Percentiles rank a stretch among this genome's conserved stretches.
These are phyloP conservation scores for Bellardia pandia DNA, from an alignment of 2,888 invertebrate species.

Conservation along the genomic window DNA sequence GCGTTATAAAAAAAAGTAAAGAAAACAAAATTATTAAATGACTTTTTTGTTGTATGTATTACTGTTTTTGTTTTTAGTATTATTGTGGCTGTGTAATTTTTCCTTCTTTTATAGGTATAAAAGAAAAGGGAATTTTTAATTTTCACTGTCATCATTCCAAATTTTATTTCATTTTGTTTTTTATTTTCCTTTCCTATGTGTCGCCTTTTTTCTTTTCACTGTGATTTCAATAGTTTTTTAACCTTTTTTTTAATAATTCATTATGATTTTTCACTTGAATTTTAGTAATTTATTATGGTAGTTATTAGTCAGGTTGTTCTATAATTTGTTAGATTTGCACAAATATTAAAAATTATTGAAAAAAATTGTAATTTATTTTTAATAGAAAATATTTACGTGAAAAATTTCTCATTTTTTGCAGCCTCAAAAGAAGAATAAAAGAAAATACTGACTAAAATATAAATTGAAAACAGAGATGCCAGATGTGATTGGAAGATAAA, in stretches of 20 bases:
- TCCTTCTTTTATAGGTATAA: neutral
- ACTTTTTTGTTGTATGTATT: conserved; percentile 3
- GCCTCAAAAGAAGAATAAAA: conserved; percentile 46
- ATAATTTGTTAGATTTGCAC: neutral
- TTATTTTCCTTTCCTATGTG: conserved; percentile 35
- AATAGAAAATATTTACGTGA: conserved; percentile 60
- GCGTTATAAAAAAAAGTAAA: conserved; percentile 9
- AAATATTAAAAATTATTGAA: neutral
- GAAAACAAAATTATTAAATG: conserved; percentile 22
- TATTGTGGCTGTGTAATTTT: conserved; percentile 8
- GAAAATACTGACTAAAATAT: conserved; percentile 40
- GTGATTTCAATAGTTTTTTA: conserved; percentile 26
- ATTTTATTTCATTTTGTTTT: conserved; percentile 45
- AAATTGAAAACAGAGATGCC: conserved; percentile 61
- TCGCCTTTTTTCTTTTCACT: conserved; percentile 22
- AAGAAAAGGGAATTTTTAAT: neutral
- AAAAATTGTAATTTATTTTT: conserved; percentile 6
- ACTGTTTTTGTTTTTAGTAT: conserved; percentile 26
- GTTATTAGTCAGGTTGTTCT: neutral
- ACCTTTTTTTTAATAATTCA: neutral
- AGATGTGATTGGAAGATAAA: neutral
- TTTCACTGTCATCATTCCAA: conserved; percentile 63
- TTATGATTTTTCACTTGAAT: neutral
- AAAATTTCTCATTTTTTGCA: conserved; percentile 62
- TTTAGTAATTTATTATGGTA: neutral